phyloP scores from a whole-genome alignment of 2,888 invertebrate genomes.

The Cosmorhoe ocellata region DNA sequence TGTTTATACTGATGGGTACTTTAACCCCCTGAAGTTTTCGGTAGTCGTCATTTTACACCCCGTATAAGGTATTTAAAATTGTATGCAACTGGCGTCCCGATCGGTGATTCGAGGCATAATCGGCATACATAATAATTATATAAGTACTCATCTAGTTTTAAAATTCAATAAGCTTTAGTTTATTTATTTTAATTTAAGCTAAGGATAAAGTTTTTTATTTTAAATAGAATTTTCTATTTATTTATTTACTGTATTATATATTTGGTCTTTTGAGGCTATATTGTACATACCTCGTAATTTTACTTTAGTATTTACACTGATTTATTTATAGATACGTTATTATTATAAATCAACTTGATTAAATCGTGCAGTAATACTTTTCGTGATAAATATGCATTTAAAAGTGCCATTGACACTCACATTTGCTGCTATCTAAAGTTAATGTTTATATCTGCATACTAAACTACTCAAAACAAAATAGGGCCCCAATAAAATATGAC shows the following conservation, averaged over 20 bases:
- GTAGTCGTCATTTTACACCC: too few species aligned
- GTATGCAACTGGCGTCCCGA: background rate
- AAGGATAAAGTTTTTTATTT: slow-evolving; percentile 39
- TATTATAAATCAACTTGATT: slow-evolving; percentile 39
- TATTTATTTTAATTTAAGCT: slow-evolving; percentile 61
- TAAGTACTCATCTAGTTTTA: slow-evolving; percentile 72
- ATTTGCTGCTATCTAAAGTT: slow-evolving; percentile 44
- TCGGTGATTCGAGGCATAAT: slow-evolving; percentile 64
- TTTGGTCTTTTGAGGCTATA: slow-evolving; percentile 72
- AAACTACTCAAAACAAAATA: too few species aligned
- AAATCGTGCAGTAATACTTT: slow-evolving; percentile 44
- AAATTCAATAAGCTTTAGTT: slow-evolving; percentile 66
- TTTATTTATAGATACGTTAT: slow-evolving; percentile 33
- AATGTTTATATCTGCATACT: slow-evolving; percentile 31
- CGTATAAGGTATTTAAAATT: background rate
- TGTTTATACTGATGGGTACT: too few species aligned
- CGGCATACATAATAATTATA: slow-evolving; percentile 74
- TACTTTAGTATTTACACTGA: slow-evolving; percentile 46
- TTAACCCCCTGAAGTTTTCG: too few species aligned
- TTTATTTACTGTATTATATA: slow-evolving; percentile 63
- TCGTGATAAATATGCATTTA: slow-evolving; percentile 77
- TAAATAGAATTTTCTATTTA: slow-evolving; percentile 58
- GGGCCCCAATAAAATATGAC: too few species aligned
- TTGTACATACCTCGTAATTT: slow-evolving; percentile 75
- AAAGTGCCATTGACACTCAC: slow-evolving; percentile 68